A percentile compares a stretch with the other conserved stretches of the same genome.
Evolutionary conservation across 35 echinoderm and acorn worm species (phyloP).

Genomic region (Heliocidaris tuberculata): DNA sequence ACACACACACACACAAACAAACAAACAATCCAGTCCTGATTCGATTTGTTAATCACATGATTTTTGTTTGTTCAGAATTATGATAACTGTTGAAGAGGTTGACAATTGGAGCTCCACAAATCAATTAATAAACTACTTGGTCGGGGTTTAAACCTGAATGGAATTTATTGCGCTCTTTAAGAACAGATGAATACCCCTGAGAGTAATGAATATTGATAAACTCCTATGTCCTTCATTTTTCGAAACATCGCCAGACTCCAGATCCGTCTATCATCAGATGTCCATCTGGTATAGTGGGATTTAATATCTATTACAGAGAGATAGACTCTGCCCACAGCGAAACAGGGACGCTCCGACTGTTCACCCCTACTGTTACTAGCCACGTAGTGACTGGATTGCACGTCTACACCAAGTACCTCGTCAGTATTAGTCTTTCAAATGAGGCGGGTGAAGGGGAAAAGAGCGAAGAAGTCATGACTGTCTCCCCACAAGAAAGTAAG

Average conservation of each 20-base stretch:
- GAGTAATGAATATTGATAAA: too few species aligned
- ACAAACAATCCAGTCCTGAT: too few species aligned
- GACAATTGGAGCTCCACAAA: too few species aligned
- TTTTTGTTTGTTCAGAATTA: too few species aligned
- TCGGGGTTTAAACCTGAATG: too few species aligned
- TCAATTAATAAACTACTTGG: too few species aligned
- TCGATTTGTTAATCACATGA: too few species aligned
- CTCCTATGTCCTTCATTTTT: background rate
- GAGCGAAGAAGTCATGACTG: background rate
- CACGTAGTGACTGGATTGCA: constrained; percentile 43
- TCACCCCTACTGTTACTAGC: background rate
- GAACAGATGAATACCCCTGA: too few species aligned
- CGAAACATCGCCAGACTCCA: background rate
- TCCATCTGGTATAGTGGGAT: constrained; percentile 16
- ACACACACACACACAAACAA: too few species aligned
- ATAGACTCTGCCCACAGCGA: constrained; percentile 36
- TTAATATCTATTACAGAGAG: constrained; percentile 36
- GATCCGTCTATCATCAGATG: background rate
- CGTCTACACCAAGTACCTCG: constrained; percentile 40
- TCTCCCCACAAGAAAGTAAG: constrained; percentile 31
- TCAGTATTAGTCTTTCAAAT: constrained; percentile 34
- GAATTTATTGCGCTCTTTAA: too few species aligned
- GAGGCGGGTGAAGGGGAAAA: constrained; percentile 1
- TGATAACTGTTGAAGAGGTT: too few species aligned
- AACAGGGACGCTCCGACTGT: constrained; percentile 15